Evolutionary conservation across 2,797 vertebrate genomes (phyloP).

Genomic region (Antrozous pallidus): DNA sequence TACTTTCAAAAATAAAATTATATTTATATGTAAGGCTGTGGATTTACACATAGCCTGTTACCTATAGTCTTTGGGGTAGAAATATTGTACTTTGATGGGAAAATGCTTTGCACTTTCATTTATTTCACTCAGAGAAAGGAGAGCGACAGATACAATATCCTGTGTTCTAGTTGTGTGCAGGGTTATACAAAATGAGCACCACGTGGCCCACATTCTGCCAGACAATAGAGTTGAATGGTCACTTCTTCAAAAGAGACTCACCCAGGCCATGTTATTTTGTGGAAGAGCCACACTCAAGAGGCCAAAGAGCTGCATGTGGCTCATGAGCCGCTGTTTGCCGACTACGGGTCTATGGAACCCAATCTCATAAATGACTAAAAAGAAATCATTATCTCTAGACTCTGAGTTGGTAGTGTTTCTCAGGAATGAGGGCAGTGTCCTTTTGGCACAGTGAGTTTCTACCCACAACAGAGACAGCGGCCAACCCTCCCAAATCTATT

Average conservation of each 20-base stretch:
- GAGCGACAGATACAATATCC: not conserved
- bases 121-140: not conserved
- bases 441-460: not conserved
- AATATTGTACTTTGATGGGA: not conserved
- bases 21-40: not conserved
- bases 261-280: too few relatives aligned
- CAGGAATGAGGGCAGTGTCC: not conserved
- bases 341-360: not conserved
- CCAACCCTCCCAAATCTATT: not conserved
- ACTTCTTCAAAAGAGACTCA: too few relatives aligned
- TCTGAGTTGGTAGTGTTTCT: not conserved
- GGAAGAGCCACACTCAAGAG: too few relatives aligned
- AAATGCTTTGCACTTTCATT: conserved; percentile 19
- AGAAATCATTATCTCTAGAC: not conserved
- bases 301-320: too few relatives aligned
- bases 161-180: not conserved
- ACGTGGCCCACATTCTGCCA: not conserved
- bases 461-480: not conserved
- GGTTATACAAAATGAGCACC: not conserved
- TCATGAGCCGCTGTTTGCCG: too few relatives aligned
- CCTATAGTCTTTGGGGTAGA: not conserved
- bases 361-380: not conserved
- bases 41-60: not conserved
- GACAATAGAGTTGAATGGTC: not conserved
- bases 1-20: conserved; percentile 2